Evolutionary conservation across 1,140 invertebrate genomes (phyloP).

Genomic region (Aporrectodea caliginosa): DNA sequence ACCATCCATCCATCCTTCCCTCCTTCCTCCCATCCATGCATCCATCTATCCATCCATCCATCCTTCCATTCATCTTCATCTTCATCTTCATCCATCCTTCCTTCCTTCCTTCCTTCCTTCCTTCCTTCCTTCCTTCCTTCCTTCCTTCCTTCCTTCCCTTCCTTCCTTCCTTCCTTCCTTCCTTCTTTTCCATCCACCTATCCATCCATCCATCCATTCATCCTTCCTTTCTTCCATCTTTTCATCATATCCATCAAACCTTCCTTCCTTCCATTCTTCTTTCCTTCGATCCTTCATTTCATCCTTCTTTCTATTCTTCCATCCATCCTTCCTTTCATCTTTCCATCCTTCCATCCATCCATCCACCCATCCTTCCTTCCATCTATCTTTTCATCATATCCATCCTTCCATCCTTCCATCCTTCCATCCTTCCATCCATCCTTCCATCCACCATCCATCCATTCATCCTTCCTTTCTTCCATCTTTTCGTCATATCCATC

Average conservation of each 20-base stretch:
- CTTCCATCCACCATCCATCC: constrained; percentile 1
- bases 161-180: background rate
- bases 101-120: background rate
- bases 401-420: constrained; percentile 10
- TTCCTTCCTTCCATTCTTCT: background rate
- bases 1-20: background rate
- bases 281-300: background rate
- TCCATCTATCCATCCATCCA: constrained; percentile 4
- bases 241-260: background rate
- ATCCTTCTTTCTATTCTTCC: constrained; percentile 4
- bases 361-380: too few relatives aligned
- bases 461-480: too few relatives aligned
- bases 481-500: too few relatives aligned
- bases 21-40: background rate
- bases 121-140: background rate
- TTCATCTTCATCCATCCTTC: background rate
- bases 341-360: constrained; percentile 12
- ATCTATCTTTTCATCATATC: too few relatives aligned
- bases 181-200: background rate
- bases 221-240: background rate
- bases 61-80: background rate
- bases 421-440: constrained; percentile 11
- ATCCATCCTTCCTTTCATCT: constrained; percentile 6
- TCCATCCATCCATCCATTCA: background rate
- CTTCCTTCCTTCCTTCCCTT: background rate